A percentile compares a stretch with the other conserved stretches of the same genome.
Evolutionary conservation across 2,888 invertebrate genomes (phyloP).

Genomic region (Sthenelais limicola): DNA sequence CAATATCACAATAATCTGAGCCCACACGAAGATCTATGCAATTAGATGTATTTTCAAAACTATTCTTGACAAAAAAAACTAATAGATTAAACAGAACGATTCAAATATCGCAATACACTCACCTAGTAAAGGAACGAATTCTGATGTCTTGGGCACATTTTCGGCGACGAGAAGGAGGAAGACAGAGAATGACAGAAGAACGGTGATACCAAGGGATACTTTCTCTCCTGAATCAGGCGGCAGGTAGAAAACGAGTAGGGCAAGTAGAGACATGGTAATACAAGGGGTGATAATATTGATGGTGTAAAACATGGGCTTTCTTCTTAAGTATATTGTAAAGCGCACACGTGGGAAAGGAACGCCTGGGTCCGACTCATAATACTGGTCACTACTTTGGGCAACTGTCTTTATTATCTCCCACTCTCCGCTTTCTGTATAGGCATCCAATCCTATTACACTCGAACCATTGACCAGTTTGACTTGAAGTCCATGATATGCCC

Average conservation of each 20-base stretch:
- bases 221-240: constrained; percentile 54
- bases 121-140: constrained; percentile 55
- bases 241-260: constrained; percentile 55
- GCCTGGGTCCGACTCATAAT: constrained; percentile 50
- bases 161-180: constrained; percentile 55
- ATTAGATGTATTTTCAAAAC: too few relatives aligned
- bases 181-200: constrained; percentile 55
- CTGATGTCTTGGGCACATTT: constrained; percentile 57
- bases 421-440: constrained; percentile 56
- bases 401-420: constrained; percentile 54
- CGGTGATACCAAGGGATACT: constrained; percentile 56
- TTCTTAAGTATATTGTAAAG: constrained; percentile 51
- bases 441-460: constrained; percentile 47
- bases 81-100: too few relatives aligned
- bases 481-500: constrained; percentile 55
- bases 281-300: constrained; percentile 56
- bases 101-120: too few relatives aligned
- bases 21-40: too few relatives aligned
- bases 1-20: too few relatives aligned
- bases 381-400: constrained; percentile 47
- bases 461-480: constrained; percentile 50
- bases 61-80: too few relatives aligned
- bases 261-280: constrained; percentile 54
- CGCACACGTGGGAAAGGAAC: constrained; percentile 54
- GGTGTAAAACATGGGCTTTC: constrained; percentile 56